phyloP scores from a whole-genome alignment of 2,888 invertebrate species.

The Brachynemurus nebulosus region DNA sequence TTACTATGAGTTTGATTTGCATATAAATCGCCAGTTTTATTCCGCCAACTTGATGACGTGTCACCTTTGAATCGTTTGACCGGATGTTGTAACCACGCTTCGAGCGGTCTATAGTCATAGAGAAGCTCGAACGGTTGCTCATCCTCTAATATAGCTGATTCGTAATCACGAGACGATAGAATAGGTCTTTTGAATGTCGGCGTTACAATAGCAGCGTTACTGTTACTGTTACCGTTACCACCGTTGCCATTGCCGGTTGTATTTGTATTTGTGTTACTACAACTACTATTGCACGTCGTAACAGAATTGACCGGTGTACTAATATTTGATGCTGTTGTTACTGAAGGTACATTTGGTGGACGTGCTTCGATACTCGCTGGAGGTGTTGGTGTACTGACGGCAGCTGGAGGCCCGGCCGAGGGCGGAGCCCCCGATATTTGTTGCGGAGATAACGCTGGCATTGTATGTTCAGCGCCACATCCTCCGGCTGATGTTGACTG shows the following conservation, averaged over 20 bases:
- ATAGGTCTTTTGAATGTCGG: conserved; percentile 54
- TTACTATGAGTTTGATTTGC: conserved; percentile 26
- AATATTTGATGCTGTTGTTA: conserved; percentile 19
- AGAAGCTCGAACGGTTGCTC: conserved; percentile 66
- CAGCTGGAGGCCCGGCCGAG: conserved; percentile 22
- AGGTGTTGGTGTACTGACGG: conserved; percentile 26
- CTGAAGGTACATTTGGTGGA: conserved; percentile 18
- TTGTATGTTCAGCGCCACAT: conserved; percentile 42
- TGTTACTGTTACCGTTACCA: conserved; percentile 23
- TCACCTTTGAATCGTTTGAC: conserved; percentile 73
- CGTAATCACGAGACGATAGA: conserved; percentile 63
- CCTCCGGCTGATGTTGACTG: conserved; percentile 40
- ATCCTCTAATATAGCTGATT: conserved; percentile 66
- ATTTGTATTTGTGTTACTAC: background rate
- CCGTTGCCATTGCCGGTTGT: background rate
- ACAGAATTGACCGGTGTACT: background rate
- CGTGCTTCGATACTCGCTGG: conserved; percentile 26
- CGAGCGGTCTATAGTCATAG: conserved; percentile 76
- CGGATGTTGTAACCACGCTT: conserved; percentile 82
- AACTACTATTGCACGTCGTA: background rate
- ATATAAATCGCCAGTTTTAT: conserved; percentile 29
- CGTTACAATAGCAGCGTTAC: background rate
- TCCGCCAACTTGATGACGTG: conserved; percentile 29
- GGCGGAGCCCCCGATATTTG: conserved; percentile 36
- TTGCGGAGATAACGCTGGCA: conserved; percentile 62